phyloP scores from a whole-genome alignment of 2,113 vertebrate genomes.

The Danionella cerebrum region DNA sequence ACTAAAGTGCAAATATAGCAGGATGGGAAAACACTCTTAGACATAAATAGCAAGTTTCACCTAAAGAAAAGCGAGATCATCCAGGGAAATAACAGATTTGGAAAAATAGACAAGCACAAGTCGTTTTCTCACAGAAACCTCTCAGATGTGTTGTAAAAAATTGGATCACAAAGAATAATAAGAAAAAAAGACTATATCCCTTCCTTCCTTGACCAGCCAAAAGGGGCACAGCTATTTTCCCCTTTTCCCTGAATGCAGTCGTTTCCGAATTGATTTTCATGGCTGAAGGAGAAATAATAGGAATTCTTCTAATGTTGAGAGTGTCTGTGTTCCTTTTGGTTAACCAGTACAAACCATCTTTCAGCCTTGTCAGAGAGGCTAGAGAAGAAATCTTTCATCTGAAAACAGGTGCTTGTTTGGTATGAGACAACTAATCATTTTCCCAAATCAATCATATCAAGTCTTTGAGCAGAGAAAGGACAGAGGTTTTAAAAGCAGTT shows the following conservation, averaged over 20 bases:
- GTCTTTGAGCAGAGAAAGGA: slow-evolving; percentile 44
- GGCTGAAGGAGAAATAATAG: slow-evolving; percentile 97
- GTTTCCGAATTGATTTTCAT: slow-evolving; percentile 98
- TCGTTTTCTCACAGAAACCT: slow-evolving; percentile 59
- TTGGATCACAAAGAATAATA: slow-evolving; percentile 41
- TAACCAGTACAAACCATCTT: slow-evolving; percentile 96
- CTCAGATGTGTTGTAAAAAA: slow-evolving; percentile 48
- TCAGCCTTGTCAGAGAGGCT: slow-evolving; percentile 88
- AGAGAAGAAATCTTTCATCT: slow-evolving; percentile 66
- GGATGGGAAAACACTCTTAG: not conserved
- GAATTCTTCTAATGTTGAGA: slow-evolving; percentile 97
- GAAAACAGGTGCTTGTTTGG: slow-evolving; percentile 42
- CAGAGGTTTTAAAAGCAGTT: slow-evolving; percentile 41
- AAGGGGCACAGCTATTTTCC: slow-evolving; percentile 74
- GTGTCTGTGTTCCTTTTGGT: slow-evolving; percentile 98
- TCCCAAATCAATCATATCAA: slow-evolving; percentile 60
- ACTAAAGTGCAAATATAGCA: slow-evolving; percentile 42
- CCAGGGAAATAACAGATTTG: not conserved
- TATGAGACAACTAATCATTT: slow-evolving; percentile 65
- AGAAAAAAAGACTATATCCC: slow-evolving; percentile 57
- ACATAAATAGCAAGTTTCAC: not conserved
- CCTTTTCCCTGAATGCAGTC: slow-evolving; percentile 81
- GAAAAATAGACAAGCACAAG: slow-evolving; percentile 46
- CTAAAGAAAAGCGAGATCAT: not conserved
- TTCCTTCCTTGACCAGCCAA: slow-evolving; percentile 82